phyloP scores from a whole-genome alignment of 2,888 invertebrate species.

The Ditula angustiorana region DNA sequence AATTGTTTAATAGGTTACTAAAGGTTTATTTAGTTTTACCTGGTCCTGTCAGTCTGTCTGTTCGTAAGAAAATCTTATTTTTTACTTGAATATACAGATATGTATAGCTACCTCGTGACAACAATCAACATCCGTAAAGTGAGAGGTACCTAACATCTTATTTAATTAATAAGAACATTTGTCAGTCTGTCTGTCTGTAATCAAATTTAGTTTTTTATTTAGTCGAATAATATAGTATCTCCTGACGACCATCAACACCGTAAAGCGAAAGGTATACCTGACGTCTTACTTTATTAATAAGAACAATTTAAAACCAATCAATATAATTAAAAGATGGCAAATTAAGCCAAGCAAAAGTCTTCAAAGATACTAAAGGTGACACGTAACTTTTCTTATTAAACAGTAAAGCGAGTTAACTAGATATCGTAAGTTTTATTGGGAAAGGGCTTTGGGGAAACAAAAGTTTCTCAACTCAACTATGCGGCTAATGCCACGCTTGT shows the following conservation, averaged over 20 bases:
- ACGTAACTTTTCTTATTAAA: slow-evolving; percentile 55
- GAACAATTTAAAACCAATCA: slow-evolving; percentile 1
- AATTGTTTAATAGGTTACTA: neutral
- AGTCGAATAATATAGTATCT: too few species aligned
- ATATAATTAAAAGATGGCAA: neutral
- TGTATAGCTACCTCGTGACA: too few species aligned
- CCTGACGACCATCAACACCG: too few species aligned
- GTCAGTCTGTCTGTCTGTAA: too few species aligned
- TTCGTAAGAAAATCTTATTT: too few species aligned
- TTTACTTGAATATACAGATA: too few species aligned
- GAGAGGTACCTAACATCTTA: too few species aligned
- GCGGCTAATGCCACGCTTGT: slow-evolving; percentile 49
- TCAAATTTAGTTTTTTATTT: too few species aligned
- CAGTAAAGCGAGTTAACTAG: slow-evolving; percentile 50
- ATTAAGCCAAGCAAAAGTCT: neutral
- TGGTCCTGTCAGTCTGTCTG: neutral
- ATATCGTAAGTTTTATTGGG: slow-evolving; percentile 57
- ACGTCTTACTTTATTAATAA: neutral
- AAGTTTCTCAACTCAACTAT: slow-evolving; percentile 50
- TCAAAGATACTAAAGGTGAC: slow-evolving; percentile 24
- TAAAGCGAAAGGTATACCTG: too few species aligned
- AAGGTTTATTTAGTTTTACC: neutral
- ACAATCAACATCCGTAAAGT: too few species aligned
- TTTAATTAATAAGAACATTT: too few species aligned
- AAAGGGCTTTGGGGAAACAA: slow-evolving; percentile 54